Conservation (phyloP, 2,888 invertebrate species). For the Cephalotes varians region DNA sequence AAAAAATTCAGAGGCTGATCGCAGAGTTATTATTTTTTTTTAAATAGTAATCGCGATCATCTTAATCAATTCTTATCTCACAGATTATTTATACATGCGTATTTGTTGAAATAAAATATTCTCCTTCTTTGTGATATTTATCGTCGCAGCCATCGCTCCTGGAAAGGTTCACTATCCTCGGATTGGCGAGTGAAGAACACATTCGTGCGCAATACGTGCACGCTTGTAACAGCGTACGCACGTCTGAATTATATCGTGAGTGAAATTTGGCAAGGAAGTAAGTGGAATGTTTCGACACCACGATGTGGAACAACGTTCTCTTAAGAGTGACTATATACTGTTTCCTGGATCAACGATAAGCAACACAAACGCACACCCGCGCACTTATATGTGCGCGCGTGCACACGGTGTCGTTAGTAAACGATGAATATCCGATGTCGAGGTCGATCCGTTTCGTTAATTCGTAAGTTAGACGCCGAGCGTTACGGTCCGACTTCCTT, state of each 20-base stretch:
- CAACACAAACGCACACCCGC: slow-evolving; percentile 13
- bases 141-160: slow-evolving; percentile 39
- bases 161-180: slow-evolving; percentile 42
- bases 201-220: slow-evolving; percentile 4
- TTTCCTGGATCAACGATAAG: slow-evolving; percentile 52
- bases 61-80: slow-evolving; percentile 8
- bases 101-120: slow-evolving; percentile 23
- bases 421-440: slow-evolving; percentile 42
- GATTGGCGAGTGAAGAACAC: slow-evolving; percentile 16
- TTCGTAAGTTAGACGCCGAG: slow-evolving; percentile 71
- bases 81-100: slow-evolving; percentile 28
- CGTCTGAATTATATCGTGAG: slow-evolving; percentile 15
- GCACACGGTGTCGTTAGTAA: slow-evolving; percentile 32
- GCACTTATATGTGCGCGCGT: neutral
- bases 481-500: slow-evolving; percentile 75
- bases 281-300: slow-evolving; percentile 51
- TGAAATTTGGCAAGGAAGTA: slow-evolving; percentile 46
- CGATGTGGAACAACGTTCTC: slow-evolving; percentile 49
- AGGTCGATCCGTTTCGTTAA: slow-evolving; percentile 71
- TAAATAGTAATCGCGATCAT: slow-evolving; percentile 10
- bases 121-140: slow-evolving; percentile 22
- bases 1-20: neutral
- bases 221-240: slow-evolving; percentile 10
- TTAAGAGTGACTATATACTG: slow-evolving; percentile 34
- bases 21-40: slow-evolving; percentile 15